Percentiles rank a stretch among this genome's conserved stretches.
Conservation (phyloP, 2,888 invertebrate genomes). For the Dryobota labecula region DNA sequence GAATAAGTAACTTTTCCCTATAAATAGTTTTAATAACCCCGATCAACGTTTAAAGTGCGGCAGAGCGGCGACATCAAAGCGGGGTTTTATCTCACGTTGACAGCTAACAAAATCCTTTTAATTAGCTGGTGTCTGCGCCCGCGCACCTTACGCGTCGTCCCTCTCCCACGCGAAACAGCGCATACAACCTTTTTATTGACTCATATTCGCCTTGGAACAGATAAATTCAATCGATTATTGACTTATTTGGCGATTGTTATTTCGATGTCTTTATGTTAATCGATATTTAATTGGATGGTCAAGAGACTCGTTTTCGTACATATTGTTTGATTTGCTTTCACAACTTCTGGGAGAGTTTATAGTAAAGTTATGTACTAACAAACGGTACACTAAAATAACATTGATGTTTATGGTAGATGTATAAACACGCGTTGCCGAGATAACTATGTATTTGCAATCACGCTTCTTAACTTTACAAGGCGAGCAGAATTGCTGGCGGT, state of each 20-base stretch:
- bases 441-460: conserved; percentile 53
- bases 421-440: conserved; percentile 49
- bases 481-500: conserved; percentile 45
- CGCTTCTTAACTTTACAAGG: conserved; percentile 52
- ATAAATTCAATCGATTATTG: conserved; percentile 62
- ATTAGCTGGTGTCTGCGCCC: conserved; percentile 80
- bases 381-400: conserved; percentile 53
- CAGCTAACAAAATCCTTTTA: conserved; percentile 90
- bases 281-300: conserved; percentile 45
- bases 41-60: conserved; percentile 66
- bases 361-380: conserved; percentile 32
- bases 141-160: conserved; percentile 68
- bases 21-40: conserved; percentile 67
- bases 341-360: conserved; percentile 47
- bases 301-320: conserved; percentile 18
- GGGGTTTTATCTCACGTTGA: conserved; percentile 85
- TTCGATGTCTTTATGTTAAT: conserved; percentile 46
- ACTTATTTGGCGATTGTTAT: conserved; percentile 52
- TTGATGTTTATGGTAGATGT: conserved; percentile 53
- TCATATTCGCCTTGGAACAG: conserved; percentile 67
- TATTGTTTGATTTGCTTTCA: conserved; percentile 37
- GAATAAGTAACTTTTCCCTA: conserved; percentile 63
- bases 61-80: conserved; percentile 82
- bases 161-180: conserved; percentile 75
- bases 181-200: conserved; percentile 71